A percentile compares a stretch with the other conserved stretches of the same genome.
Evolutionary conservation across 2,888 invertebrate genomes (phyloP).

Genomic region (Watsonalla binaria): DNA sequence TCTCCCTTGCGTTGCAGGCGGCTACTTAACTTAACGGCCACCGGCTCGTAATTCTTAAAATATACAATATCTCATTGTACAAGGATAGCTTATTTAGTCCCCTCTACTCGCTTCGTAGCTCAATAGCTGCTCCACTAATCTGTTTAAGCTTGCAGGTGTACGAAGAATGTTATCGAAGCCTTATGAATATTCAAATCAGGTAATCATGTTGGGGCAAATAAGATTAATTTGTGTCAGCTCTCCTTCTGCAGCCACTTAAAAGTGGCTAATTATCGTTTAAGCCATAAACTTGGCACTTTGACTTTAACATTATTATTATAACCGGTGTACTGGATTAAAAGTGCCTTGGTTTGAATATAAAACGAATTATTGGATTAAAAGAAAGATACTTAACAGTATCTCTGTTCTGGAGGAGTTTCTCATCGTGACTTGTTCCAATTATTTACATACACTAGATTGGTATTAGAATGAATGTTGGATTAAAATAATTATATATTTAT

Average conservation of each 20-base stretch:
- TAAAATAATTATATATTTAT: no score
- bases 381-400: not conserved
- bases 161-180: conserved; percentile 42
- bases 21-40: no score
- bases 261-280: conserved; percentile 16
- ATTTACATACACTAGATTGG: no score
- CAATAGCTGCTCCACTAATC: conserved; percentile 25
- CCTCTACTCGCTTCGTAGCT: conserved; percentile 5
- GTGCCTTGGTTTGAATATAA: not conserved
- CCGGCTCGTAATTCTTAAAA: no score
- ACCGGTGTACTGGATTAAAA: not conserved
- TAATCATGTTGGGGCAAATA: conserved; percentile 43
- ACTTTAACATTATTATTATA: conserved; percentile 16
- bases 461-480: no score
- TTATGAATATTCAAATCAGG: conserved; percentile 50
- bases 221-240: conserved; percentile 45
- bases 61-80: no score
- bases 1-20: no score
- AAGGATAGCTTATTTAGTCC: not conserved
- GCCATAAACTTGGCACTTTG: conserved; percentile 19
- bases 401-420: no score
- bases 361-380: not conserved
- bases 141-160: conserved; percentile 33
- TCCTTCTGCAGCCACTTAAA: conserved; percentile 19
- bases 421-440: no score